Conservation (phyloP, 1,140 invertebrate species). For the Drusus annulatus region DNA sequence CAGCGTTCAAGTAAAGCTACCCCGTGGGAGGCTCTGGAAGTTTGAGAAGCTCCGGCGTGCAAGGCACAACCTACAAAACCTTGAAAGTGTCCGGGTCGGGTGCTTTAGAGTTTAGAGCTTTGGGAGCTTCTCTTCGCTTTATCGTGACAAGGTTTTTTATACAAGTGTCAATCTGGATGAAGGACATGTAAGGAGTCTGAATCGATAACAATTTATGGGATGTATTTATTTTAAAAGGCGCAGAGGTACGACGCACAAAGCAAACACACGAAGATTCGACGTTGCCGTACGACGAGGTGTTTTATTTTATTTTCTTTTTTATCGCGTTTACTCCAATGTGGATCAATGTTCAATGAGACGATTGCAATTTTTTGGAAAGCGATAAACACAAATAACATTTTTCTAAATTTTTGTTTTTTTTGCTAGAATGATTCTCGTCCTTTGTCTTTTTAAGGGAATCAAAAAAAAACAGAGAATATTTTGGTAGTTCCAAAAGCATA, state of each 20-base stretch:
- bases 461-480: no score
- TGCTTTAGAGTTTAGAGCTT: constrained; percentile 36
- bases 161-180: constrained; percentile 41
- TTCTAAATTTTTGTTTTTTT: no score
- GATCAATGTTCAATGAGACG: constrained; percentile 21
- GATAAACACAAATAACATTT: no score
- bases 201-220: constrained; percentile 35
- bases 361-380: not conserved
- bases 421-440: no score
- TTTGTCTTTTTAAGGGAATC: no score
- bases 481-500: no score
- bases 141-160: constrained; percentile 44
- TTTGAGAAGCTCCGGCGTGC: constrained; percentile 16
- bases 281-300: not conserved
- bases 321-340: constrained; percentile 19
- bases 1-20: no score
- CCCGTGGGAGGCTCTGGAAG: no score
- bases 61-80: constrained; percentile 17
- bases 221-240: constrained; percentile 37
- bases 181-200: constrained; percentile 32
- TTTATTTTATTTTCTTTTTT: constrained; percentile 20
- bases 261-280: not conserved
- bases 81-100: constrained; percentile 36
- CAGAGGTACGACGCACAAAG: constrained; percentile 1
- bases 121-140: constrained; percentile 41